Evolutionary conservation across 2,888 invertebrate genomes (phyloP), one percentile per base, ranked within the genome.

Genomic region (Drosophila paucipuncta): DNA sequence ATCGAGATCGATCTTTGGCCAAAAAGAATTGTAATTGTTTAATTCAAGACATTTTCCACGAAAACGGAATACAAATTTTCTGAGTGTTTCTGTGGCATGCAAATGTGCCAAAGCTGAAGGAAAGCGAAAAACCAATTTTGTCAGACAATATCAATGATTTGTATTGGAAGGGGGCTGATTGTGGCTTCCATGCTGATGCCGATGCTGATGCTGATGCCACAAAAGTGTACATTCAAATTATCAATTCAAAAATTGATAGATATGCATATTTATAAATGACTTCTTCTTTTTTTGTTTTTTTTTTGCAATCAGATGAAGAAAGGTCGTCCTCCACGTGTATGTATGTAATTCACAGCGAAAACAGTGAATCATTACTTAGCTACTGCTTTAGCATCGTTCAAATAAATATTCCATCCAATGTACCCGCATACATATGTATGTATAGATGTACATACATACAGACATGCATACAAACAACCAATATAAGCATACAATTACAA

Each of bases 401-500:
- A 74, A 59, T 55, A 28, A 59, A 66, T 72, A 76, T 68, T 76
- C 76, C 76, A 77, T 77, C 68, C 76, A 76, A 55, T 55, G 55
- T 54, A 53, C 16, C 49, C 30, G 22, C 47, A 50, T 58, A 47
- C 50, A 53, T 53, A 54, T 52, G 30, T 55, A 35, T 35, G 31
- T 49, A 53, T 28, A 31, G 63, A 28, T n/a, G 37, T 63, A 39
- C 18, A 59, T 53, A 33, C n/a, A 39, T 41, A 47, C 30, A 52
- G 10, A 57, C 50, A 43, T 31, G 18, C 25, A 68, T 18, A 28
- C 11, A 47, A 35, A 31, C 33, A 33, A 41, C 16, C 55, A 41
- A 39, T 52, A n/a, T 25, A 61, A 41, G 39, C 33, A 53, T 30
- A 57, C 53, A 59, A 22, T 7, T 6, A 25, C n/a, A 31, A 52